Percentiles rank a stretch among this genome's conserved stretches.
Conservation (phyloP, 1,140 invertebrate species). For the Drosophila bipectinata region DNA sequence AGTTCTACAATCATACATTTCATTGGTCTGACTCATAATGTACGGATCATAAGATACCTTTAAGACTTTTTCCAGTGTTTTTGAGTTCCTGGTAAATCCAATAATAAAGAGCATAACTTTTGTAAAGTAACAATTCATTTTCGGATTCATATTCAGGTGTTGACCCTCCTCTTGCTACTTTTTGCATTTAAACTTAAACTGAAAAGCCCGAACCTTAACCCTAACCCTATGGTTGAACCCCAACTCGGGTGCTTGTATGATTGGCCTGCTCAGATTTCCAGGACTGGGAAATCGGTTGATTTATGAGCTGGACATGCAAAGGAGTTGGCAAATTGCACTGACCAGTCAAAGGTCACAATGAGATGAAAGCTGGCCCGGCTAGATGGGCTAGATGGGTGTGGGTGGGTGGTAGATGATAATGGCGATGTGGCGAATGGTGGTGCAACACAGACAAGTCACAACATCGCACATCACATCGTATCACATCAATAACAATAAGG, state of each 20-base stretch:
- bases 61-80: not conserved
- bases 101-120: not conserved
- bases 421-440: not conserved
- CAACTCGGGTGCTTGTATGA: not conserved
- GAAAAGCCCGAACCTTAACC: not conserved
- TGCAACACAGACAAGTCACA: slow-evolving; percentile 13
- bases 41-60: not conserved
- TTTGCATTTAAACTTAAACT: not conserved
- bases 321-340: slow-evolving; percentile 8
- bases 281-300: slow-evolving; percentile 1
- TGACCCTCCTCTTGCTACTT: not conserved
- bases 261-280: slow-evolving; percentile 5
- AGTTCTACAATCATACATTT: too few species aligned
- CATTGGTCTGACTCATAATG: not conserved
- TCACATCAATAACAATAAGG: slow-evolving; percentile 41
- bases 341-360: not conserved
- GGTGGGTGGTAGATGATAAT: not conserved
- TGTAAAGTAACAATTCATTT: slow-evolving; percentile 3
- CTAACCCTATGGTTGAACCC: too few species aligned
- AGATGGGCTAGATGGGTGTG: too few species aligned
- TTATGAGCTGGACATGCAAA: slow-evolving; percentile 5
- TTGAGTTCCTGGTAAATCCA: not conserved
- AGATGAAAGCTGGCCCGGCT: not conserved
- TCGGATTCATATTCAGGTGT: slow-evolving; percentile 3
- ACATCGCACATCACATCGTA: slow-evolving; percentile 1